Conservation (phyloP, 2,888 invertebrate species). For the Leucophenga maculata region DNA sequence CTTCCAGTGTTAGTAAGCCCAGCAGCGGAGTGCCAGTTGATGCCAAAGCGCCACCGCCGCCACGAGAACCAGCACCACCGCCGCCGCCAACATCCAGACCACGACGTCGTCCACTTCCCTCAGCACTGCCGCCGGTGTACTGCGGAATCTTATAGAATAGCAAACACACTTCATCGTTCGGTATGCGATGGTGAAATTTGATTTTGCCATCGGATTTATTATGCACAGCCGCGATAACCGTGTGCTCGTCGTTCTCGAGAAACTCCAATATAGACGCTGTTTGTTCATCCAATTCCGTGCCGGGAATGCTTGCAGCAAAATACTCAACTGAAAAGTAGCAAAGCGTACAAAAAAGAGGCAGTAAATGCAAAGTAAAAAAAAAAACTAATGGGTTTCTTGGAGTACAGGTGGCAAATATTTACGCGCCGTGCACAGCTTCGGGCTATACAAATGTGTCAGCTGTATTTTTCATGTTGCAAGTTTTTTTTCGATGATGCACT, state of each 20-base stretch:
- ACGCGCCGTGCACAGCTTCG: not conserved
- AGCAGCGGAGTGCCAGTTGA: slow-evolving; percentile 62
- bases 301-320: slow-evolving; percentile 62
- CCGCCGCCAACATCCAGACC: slow-evolving; percentile 8
- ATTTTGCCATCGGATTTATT: slow-evolving; percentile 71
- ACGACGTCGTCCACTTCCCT: not conserved
- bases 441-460: slow-evolving; percentile 6
- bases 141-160: slow-evolving; percentile 73
- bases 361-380: not conserved
- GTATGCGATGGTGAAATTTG: slow-evolving; percentile 72
- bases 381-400: not conserved
- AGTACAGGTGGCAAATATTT: slow-evolving; percentile 22
- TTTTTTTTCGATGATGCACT: slow-evolving; percentile 25
- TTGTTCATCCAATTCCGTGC: slow-evolving; percentile 64
- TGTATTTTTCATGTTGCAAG: no score
- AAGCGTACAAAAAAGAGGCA: slow-evolving; percentile 16
- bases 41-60: slow-evolving; percentile 11
- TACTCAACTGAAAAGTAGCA: slow-evolving; percentile 63
- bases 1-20: slow-evolving; percentile 72
- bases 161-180: slow-evolving; percentile 71
- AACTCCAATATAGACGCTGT: slow-evolving; percentile 72
- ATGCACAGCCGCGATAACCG: slow-evolving; percentile 72
- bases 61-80: slow-evolving; percentile 17
- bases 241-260: slow-evolving; percentile 72
- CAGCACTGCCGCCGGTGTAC: slow-evolving; percentile 49